Evolutionary conservation across 2,797 vertebrate genomes (phyloP), one percentile per base, ranked within the genome.

Genomic region (Petrocephalus schoutedeni): DNA sequence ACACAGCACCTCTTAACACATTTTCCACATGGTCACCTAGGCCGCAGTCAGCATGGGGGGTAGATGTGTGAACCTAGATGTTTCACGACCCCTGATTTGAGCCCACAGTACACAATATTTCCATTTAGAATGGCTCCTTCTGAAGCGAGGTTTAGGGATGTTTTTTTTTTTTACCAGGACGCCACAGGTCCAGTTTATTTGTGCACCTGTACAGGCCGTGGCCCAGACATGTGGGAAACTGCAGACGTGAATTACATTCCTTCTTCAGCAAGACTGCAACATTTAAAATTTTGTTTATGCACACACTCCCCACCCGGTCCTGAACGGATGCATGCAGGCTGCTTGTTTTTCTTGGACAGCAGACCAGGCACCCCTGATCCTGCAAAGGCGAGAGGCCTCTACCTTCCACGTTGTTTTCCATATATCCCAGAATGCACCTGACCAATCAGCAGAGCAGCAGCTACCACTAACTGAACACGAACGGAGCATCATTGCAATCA

Each of bases 401-500:
- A 10, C 32, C 67, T 53, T 28, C 67, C 9, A 53, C 19, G 16
- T 80, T 82, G 2, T 88, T 84, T 77, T n/a, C 7, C 56, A 88
- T 87, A 53, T 59, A 77, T 92, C 89, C 88, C 89, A 89, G 91
- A 91, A 61, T 89, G 12, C 90, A 90, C 51, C 23, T 87, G 86
- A 88, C 7, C 9, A 8, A 77, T 64, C 89, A 74, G 56, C 28
- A 67, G 87, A 83, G 88, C 49, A 88, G 41, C 61, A 85, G 12
- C 87, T 89, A 80, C 85, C 88, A 86, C 0, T 89, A 53, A 85
- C 21, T 36, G 59, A 93, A 92, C n/a, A 45, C 2, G 89, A 57
- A 71, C 87, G 90, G 58, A 85, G 84, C 36, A 88, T 59, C 80
- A 74, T 12, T 54, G 53, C 32, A 90, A 61, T 86, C 87, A 87